Conservation (phyloP, 2,113 vertebrate genomes). For the Loxodonta africana region DNA sequence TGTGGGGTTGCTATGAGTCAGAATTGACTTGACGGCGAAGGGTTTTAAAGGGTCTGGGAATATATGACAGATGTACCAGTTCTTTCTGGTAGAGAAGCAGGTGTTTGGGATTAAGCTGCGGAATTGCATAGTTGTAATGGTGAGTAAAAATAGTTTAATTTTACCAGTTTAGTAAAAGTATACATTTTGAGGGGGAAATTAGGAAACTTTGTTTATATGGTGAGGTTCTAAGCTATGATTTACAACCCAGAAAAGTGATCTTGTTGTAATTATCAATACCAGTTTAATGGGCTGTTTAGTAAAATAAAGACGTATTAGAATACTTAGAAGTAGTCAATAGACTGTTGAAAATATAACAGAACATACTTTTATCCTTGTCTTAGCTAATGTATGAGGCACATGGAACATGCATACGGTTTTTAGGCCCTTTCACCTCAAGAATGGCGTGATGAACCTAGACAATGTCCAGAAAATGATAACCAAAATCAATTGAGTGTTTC, state of each 20-base stretch:
- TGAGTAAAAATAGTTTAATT: slow-evolving; percentile 9
- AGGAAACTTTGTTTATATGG: neutral
- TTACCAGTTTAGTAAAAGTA: slow-evolving; percentile 18
- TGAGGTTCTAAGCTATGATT: neutral
- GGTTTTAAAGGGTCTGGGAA: neutral
- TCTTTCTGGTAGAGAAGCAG: slow-evolving; percentile 27
- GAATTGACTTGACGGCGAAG: too few relatives aligned
- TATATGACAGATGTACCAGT: neutral
- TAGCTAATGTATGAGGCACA: neutral
- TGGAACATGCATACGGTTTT: neutral
- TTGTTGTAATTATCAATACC: neutral
- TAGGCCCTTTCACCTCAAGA: neutral
- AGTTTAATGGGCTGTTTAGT: neutral
- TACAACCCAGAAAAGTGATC: neutral
- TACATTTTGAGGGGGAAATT: neutral
- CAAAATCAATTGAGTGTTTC: neutral
- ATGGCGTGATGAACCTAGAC: neutral
- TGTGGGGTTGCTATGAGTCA: too few relatives aligned
- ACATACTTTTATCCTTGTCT: neutral
- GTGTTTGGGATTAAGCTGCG: neutral
- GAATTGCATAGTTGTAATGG: slow-evolving; percentile 18
- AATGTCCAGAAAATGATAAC: neutral
- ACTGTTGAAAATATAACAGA: neutral
- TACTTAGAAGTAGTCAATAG: neutral
- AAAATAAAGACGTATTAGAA: neutral